Base-by-base conservation (phyloP, 2,113 vertebrate genomes). In the Perca fluviatilis region DNA sequence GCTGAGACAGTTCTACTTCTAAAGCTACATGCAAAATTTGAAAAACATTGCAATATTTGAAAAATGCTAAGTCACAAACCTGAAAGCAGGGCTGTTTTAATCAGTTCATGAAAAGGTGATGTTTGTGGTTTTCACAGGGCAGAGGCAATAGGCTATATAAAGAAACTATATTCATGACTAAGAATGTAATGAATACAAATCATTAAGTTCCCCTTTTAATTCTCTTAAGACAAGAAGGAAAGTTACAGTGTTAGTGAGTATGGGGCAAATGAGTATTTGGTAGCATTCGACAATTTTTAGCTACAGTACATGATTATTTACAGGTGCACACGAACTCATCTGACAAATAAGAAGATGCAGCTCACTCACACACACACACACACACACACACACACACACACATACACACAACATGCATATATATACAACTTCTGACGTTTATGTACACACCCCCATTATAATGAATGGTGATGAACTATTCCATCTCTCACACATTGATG, bases 301-400 rank as follows among this genome's bases (percentile, higher is more conserved):
- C 27, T 27, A 27, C 27, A 62, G 78, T 25, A 40, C 61, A 67
- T 73, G 78, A 85, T 49, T 67, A 72, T 77, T 85, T 62, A 67
- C 25, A 81, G 78, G 43, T 58, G 63, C 30, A 63, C 57, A 21
- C 73, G 57, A 62, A 72, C 27, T 36, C 57, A 73, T 58, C 43
- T 56, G 18, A 72, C 25, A 36, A 74, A 78, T n/a, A 49, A 57
- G 3, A 30, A 30, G 40, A 65, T 71, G 27, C 80, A 58, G 23
- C 12, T 12, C 1, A 60, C 6, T 11, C 19, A 43, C 62, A 21
- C 19, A 33, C 15, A 27, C 53, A 57, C 19, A 54, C 53, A 23
- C 21, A 54, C 3, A 6, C 19, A 23, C 53, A 19, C 6, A 53
- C 19, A 33, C 15, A 27, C 53, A 57, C 19, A 54, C 53, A 23